Evolutionary conservation across 1,140 invertebrate genomes (phyloP).

Genomic region (Chrysomallon squamiferum): DNA sequence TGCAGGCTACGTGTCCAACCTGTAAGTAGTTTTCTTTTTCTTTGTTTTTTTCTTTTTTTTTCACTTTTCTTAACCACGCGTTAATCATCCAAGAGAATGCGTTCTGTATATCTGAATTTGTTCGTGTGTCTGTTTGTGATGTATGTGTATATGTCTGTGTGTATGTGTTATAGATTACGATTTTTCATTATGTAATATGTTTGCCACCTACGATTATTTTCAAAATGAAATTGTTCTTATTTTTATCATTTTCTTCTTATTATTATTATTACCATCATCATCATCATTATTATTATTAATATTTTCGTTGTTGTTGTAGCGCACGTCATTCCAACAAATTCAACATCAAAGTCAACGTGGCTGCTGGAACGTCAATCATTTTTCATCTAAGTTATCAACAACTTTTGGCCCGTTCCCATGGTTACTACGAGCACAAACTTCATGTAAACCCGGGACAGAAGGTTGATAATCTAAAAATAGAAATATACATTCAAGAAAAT

Average conservation of each 20-base stretch:
- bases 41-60: background rate
- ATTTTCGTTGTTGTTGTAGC: conserved; percentile 14
- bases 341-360: conserved; percentile 46
- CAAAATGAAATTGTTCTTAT: no score
- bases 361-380: conserved; percentile 36
- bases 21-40: background rate
- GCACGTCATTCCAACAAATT: conserved; percentile 50
- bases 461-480: conserved; percentile 30
- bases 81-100: background rate
- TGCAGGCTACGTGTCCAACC: background rate
- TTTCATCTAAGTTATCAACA: conserved; percentile 50
- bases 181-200: background rate
- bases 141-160: background rate
- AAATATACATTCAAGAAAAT: conserved; percentile 40
- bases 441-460: conserved; percentile 36
- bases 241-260: background rate
- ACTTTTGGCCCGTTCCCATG: conserved; percentile 26
- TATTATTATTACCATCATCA: background rate
- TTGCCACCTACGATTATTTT: no score
- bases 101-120: background rate
- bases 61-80: background rate
- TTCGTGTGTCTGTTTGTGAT: background rate
- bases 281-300: background rate
- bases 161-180: background rate
- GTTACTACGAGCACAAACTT: conserved; percentile 42